Evolutionary conservation across 2,888 invertebrate genomes (phyloP).

Genomic region (Luperina nickerlii): DNA sequence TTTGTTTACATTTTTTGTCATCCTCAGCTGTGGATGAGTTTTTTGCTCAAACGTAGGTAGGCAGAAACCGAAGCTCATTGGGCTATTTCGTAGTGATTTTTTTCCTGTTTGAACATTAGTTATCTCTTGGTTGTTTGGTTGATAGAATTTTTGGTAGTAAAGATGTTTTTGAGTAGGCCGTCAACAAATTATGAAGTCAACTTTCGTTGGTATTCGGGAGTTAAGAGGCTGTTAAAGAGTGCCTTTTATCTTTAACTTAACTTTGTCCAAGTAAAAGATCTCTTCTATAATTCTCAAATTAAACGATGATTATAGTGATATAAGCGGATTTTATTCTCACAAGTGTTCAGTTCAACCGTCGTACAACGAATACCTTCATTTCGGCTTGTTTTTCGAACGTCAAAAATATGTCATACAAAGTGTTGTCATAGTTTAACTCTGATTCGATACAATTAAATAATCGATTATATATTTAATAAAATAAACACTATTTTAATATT

Average conservation of each 20-base stretch:
- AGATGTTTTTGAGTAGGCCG: slow-evolving; percentile 20
- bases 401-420: too few species aligned
- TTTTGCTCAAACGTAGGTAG: slow-evolving; percentile 70
- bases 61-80: slow-evolving; percentile 43
- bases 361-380: too few species aligned
- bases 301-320: too few species aligned
- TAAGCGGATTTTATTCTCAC: too few species aligned
- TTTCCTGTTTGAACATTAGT: slow-evolving; percentile 55
- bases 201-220: not conserved
- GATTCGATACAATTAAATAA: too few species aligned
- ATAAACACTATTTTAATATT: too few species aligned
- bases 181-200: slow-evolving; percentile 6
- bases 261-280: too few species aligned
- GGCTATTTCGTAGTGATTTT: slow-evolving; percentile 50
- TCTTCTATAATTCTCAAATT: too few species aligned
- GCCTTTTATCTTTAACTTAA: not conserved
- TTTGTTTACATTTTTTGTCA: slow-evolving; percentile 81
- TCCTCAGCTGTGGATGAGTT: slow-evolving; percentile 70
- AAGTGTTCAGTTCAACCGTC: too few species aligned
- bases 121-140: slow-evolving; percentile 56
- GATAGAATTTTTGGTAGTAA: slow-evolving; percentile 16
- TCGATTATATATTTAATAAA: too few species aligned
- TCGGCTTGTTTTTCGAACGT: too few species aligned
- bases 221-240: not conserved
- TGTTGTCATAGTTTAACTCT: too few species aligned